Evolutionary conservation across 2,797 vertebrate genomes (phyloP).

Genomic region (Acridotheres tristis): DNA sequence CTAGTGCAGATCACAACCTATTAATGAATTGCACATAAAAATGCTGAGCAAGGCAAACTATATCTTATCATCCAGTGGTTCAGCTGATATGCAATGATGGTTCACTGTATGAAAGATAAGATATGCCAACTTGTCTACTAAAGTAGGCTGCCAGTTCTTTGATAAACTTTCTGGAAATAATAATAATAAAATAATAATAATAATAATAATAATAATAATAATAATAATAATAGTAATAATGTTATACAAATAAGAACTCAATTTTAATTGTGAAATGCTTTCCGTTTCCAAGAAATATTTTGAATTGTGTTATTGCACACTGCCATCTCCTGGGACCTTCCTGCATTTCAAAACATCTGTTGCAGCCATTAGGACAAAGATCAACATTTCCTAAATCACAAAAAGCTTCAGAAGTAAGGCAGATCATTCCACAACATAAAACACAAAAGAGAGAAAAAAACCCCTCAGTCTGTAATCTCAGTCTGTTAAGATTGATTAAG

Average conservation of each 20-base stretch:
- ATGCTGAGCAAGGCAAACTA: not conserved
- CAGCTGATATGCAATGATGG: not conserved
- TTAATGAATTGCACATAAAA: not conserved
- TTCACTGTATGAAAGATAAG: not conserved
- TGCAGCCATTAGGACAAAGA: not conserved
- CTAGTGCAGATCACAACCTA: not conserved
- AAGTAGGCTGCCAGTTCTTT: not conserved
- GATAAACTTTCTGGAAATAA: too few relatives aligned
- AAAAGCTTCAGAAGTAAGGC: not conserved
- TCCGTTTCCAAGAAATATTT: constrained; percentile 3
- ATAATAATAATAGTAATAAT: too few relatives aligned
- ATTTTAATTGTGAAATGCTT: constrained; percentile 13
- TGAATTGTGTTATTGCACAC: constrained; percentile 43
- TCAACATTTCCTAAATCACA: not conserved
- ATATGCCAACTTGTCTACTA: not conserved
- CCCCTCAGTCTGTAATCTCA: not conserved
- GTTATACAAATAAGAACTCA: not conserved
- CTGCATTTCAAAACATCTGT: constrained; percentile 27
- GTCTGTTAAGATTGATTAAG: not conserved
- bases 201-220: not conserved
- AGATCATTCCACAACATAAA: not conserved
- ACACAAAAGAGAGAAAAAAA: not conserved
- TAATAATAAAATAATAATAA: not conserved
- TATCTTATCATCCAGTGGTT: not conserved
- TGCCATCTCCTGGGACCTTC: constrained; percentile 61